A percentile compares a stretch with the other conserved stretches of the same genome.
Conservation (phyloP, 2,113 vertebrate species). For the Hippocampus mohnikei region DNA sequence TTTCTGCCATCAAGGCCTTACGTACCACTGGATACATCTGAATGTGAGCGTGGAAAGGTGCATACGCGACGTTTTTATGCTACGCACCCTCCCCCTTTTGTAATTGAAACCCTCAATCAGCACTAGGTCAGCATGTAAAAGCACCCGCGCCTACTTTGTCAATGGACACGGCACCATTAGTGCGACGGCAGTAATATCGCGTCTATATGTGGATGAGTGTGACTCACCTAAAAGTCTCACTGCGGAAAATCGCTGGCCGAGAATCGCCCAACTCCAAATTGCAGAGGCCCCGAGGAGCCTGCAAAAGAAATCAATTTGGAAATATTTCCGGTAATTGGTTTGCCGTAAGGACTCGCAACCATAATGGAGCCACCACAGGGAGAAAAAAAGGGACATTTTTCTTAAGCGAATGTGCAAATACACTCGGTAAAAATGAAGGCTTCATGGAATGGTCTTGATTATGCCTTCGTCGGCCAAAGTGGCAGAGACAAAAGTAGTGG, state of each 20-base stretch:
- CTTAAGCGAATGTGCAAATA: conserved; percentile 6
- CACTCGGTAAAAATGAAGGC: not conserved
- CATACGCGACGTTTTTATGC: too few relatives aligned
- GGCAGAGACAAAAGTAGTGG: not conserved
- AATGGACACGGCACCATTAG: conserved; percentile 43
- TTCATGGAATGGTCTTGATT: not conserved
- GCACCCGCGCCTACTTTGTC: conserved; percentile 23
- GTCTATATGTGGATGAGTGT: not conserved
- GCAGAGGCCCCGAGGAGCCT: not conserved
- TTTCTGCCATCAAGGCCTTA: too few relatives aligned
- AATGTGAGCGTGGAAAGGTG: too few relatives aligned
- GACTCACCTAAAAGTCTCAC: conserved; percentile 42
- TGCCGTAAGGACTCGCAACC: conserved; percentile 32
- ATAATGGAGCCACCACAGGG: conserved; percentile 15
- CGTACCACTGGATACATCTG: too few relatives aligned
- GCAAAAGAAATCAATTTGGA: conserved; percentile 46
- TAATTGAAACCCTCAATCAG: not conserved
- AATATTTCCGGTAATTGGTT: conserved; percentile 44
- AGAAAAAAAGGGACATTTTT: conserved; percentile 26
- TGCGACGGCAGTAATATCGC: conserved; percentile 24
- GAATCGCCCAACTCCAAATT: conserved; percentile 19
- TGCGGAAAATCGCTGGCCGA: conserved; percentile 54
- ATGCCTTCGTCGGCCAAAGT: not conserved
- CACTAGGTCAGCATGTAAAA: conserved; percentile 57
- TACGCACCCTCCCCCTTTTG: too few relatives aligned